A percentile compares a stretch with the other conserved stretches of the same genome.
Conservation (phyloP, 2,888 invertebrate species). For the Temnothorax ravouxi region DNA sequence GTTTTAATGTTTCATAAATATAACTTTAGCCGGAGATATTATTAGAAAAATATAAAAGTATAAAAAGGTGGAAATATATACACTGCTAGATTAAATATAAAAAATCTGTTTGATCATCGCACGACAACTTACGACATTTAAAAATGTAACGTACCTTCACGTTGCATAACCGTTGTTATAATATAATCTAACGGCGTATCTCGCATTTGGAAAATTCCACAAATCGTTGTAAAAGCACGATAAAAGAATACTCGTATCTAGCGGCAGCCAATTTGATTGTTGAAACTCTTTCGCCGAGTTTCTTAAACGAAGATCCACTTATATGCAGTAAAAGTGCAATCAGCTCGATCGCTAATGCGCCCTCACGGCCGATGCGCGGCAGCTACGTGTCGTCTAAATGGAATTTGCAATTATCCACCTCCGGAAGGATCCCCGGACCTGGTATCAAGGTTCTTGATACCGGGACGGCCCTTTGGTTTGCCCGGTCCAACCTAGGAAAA, state of each 20-base stretch:
- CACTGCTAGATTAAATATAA: background rate
- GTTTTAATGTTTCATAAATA: background rate
- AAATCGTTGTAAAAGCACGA: background rate
- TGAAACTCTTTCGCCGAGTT: slow-evolving; percentile 53
- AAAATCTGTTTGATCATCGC: background rate
- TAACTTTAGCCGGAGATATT: background rate
- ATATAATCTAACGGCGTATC: background rate
- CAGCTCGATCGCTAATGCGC: slow-evolving; percentile 74
- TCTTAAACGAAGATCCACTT: slow-evolving; percentile 63
- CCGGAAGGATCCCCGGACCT: background rate
- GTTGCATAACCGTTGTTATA: background rate
- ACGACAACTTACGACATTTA: background rate
- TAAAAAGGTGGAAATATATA: background rate
- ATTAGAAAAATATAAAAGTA: background rate
- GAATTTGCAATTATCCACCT: slow-evolving; percentile 74
- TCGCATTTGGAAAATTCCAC: background rate
- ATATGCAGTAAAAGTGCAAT: slow-evolving; percentile 70
- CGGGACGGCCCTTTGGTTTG: slow-evolving; percentile 29
- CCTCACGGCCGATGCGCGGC: slow-evolving; percentile 60
- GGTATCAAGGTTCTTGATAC: slow-evolving; percentile 34
- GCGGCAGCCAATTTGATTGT: slow-evolving; percentile 60
- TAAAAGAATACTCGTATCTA: background rate
- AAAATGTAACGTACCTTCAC: background rate
- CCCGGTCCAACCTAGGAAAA: slow-evolving; percentile 34
- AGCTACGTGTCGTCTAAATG: slow-evolving; percentile 71